Base-by-base conservation (phyloP, 2,113 vertebrate species). In the Nicator chloris region DNA sequence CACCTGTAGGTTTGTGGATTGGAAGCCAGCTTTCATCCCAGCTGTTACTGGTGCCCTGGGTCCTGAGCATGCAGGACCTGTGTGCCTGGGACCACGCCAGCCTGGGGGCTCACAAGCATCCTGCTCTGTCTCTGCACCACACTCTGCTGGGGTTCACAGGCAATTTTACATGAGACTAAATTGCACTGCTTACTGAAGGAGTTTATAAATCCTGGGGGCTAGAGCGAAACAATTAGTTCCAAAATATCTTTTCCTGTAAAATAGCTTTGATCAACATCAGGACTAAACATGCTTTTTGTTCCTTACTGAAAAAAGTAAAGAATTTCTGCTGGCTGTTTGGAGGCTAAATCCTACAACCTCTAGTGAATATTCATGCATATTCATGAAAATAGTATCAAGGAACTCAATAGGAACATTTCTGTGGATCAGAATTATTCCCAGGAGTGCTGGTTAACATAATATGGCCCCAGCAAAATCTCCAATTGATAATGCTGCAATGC, bases 71-170 rank as follows among this genome's bases (percentile, higher is more conserved):
- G 21, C 44, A 51, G 91, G 31, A 40, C 15, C 21, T 2, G 18
- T 1, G 54, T 50, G 70, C n/a, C 28, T 13, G 63, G 64, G 54
- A 42, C 61, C 42, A 4, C 6, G 9, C 1, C 1, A 4, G 18
- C 30, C 40, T 12, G 31, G 50, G 28, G 54, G 14, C 59, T 86
- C 4, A 0, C 1, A 7, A 6, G 37, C 0, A 1, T 22, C 57
- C 82, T 15, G 65, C 33, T 65, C 54, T 33, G 37, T 3, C 59
- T 40, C 60, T 35, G 56, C 51, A 27, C 37, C 56, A 3, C 5
- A 1, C 26, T 4, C 30, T 28, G 23, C 70, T 28, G 7, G 42
- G 23, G 1, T 7, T 47, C 72, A 33, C 26, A 65, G 11, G 5
- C 21, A 16, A 2, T 40, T 77, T 11, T 3, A 31, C 65, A 27